A percentile compares a stretch with the other conserved stretches of the same genome.
phyloP scores from a whole-genome alignment of 2,888 invertebrate genomes.

The Pasiphila rectangulata region DNA sequence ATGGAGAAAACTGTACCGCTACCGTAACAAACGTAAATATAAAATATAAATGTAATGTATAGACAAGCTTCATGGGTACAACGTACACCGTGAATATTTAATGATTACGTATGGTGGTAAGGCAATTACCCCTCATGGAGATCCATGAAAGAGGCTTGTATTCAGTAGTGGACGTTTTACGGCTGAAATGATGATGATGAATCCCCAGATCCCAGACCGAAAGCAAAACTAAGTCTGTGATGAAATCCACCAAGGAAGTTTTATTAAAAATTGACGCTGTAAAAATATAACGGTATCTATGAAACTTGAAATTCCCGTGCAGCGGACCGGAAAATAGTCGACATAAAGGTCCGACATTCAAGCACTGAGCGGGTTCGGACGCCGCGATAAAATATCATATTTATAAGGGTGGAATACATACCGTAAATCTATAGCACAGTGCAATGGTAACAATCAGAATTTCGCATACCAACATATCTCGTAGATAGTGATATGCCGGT shows the following conservation, averaged over 20 bases:
- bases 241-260: conserved; percentile 27
- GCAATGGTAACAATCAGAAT: neutral
- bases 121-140: neutral
- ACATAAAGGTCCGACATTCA: conserved; percentile 73
- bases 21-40: too few species aligned
- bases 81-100: too few species aligned
- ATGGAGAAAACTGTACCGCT: neutral
- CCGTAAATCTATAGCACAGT: neutral
- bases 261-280: conserved; percentile 57
- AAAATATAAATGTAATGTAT: too few species aligned
- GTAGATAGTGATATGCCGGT: too few species aligned
- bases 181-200: too few species aligned
- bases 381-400: conserved; percentile 62
- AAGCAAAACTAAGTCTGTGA: conserved; percentile 10
- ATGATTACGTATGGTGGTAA: too few species aligned
- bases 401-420: conserved; percentile 16
- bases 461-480: neutral
- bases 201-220: neutral
- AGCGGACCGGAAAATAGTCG: conserved; percentile 74
- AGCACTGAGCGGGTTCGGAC: conserved; percentile 58
- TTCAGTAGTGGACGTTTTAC: too few species aligned
- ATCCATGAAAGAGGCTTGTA: too few species aligned
- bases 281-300: conserved; percentile 62
- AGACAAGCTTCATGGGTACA: too few species aligned
- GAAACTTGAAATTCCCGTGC: conserved; percentile 68